These are phyloP conservation scores for Griposia aprilina DNA, from an alignment of 2,888 invertebrate species.

Conservation along the genomic window DNA sequence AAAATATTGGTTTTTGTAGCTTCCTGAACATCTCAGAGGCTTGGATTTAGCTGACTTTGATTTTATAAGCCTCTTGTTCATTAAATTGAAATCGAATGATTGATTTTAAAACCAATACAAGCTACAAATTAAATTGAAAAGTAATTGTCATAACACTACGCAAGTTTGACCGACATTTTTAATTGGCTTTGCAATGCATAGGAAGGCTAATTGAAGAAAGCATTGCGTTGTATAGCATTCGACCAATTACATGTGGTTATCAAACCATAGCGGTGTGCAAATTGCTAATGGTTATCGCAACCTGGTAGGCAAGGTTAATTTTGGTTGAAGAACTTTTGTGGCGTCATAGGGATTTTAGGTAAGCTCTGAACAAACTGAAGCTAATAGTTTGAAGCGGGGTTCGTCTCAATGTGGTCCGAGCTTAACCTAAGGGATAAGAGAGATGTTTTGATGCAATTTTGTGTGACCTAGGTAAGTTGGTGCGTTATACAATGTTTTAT, in stretches of 20 bases:
- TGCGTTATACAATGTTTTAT: neutral
- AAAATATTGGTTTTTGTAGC: too few relatives aligned
- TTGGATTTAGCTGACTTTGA: too few relatives aligned
- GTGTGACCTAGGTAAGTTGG: neutral
- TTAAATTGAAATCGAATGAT: slow-evolving; percentile 8
- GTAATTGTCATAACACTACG: slow-evolving; percentile 24
- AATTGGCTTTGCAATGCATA: slow-evolving; percentile 48
- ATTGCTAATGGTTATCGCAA: slow-evolving; percentile 57
- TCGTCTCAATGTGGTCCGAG: neutral
- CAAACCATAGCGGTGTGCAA: slow-evolving; percentile 62
- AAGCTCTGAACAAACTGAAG: neutral
- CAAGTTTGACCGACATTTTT: slow-evolving; percentile 61
- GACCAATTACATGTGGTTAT: slow-evolving; percentile 59
- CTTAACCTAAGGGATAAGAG: neutral
- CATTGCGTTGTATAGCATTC: slow-evolving; percentile 38
- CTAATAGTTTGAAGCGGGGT: neutral
- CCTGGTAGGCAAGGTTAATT: slow-evolving; percentile 47
- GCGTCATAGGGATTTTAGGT: neutral
- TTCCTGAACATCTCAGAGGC: too few relatives aligned
- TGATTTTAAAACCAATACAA: slow-evolving; percentile 18
- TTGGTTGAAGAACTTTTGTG: slow-evolving; percentile 4
- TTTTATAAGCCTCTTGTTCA: too few relatives aligned
- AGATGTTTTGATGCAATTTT: neutral
- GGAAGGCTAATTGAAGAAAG: slow-evolving; percentile 63
- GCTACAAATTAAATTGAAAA: slow-evolving; percentile 27